phyloP scores from a whole-genome alignment of 2,888 invertebrate genomes.

The Drosophila fulvimacula region DNA sequence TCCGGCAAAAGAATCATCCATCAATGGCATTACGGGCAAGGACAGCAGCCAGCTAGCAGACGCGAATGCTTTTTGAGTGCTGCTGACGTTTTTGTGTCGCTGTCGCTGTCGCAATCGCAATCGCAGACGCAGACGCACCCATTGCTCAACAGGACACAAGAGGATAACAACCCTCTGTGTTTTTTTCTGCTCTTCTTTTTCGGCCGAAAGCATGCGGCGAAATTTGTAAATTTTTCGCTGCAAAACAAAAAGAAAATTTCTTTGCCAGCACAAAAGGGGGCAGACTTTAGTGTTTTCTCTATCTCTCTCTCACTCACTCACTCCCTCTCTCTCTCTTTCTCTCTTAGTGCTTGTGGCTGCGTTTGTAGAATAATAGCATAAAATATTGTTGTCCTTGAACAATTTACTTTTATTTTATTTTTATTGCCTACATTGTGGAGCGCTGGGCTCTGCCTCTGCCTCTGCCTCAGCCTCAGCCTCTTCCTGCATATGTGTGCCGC shows the following conservation, averaged over 20 bases:
- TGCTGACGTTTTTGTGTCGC: slow-evolving; percentile 82
- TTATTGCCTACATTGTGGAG: slow-evolving; percentile 74
- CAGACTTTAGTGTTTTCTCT: slow-evolving; percentile 12
- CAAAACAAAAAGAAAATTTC: slow-evolving; percentile 39
- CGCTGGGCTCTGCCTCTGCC: too few species aligned
- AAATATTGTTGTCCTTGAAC: slow-evolving; percentile 82
- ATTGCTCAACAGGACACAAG: slow-evolving; percentile 22
- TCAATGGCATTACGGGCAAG: slow-evolving; percentile 82
- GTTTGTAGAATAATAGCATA: slow-evolving; percentile 76
- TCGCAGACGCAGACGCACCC: slow-evolving; percentile 57
- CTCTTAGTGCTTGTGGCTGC: slow-evolving; percentile 29
- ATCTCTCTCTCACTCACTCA: background rate
- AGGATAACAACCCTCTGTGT: slow-evolving; percentile 39
- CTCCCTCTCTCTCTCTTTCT: background rate
- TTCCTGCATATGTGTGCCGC: slow-evolving; percentile 34
- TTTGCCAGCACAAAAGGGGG: slow-evolving; percentile 24
- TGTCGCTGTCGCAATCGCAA: slow-evolving; percentile 51
- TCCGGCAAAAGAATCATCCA: slow-evolving; percentile 75
- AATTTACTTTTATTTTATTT: slow-evolving; percentile 81
- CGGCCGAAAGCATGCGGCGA: slow-evolving; percentile 39
- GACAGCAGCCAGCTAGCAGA: slow-evolving; percentile 39
- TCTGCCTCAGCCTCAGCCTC: slow-evolving; percentile 6
- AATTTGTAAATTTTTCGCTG: slow-evolving; percentile 63
- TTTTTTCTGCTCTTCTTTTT: slow-evolving; percentile 26
- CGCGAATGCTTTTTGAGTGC: slow-evolving; percentile 73